A percentile compares a stretch with the other conserved stretches of the same genome.
phyloP scores from a whole-genome alignment of 2,888 invertebrate genomes.

The Cerceris rybyensis region DNA sequence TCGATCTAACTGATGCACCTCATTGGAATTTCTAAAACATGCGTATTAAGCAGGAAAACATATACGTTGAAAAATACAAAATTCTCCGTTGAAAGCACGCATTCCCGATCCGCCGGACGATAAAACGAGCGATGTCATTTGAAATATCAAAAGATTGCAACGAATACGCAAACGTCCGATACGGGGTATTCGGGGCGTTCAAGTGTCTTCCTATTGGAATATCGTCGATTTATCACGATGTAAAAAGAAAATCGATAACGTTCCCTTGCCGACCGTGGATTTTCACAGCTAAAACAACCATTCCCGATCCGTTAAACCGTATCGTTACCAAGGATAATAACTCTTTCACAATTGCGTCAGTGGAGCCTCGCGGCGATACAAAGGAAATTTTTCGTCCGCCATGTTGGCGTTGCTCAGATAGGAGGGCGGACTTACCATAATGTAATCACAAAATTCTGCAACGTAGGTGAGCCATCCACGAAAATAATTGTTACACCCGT shows the following conservation, averaged over 20 bases:
- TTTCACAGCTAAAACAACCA: slow-evolving; percentile 17
- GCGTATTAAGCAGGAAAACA: slow-evolving; percentile 48
- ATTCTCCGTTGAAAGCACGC: slow-evolving; percentile 23
- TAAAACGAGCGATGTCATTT: slow-evolving; percentile 55
- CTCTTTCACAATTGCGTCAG: slow-evolving; percentile 63
- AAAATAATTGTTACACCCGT: slow-evolving; percentile 81
- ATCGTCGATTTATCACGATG: slow-evolving; percentile 42
- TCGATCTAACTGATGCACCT: slow-evolving; percentile 43
- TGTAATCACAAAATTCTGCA: slow-evolving; percentile 87
- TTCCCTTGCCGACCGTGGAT: background rate
- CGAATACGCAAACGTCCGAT: slow-evolving; percentile 51
- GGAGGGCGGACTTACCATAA: slow-evolving; percentile 85
- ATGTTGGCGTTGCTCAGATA: slow-evolving; percentile 81
- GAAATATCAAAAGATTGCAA: slow-evolving; percentile 48
- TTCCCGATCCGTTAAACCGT: slow-evolving; percentile 5
- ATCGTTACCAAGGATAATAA: slow-evolving; percentile 27
- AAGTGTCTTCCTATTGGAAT: slow-evolving; percentile 45
- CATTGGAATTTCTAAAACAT: slow-evolving; percentile 58
- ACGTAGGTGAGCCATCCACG: slow-evolving; percentile 84
- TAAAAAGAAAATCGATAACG: slow-evolving; percentile 25
- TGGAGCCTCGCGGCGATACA: slow-evolving; percentile 65
- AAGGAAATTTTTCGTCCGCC: slow-evolving; percentile 81
- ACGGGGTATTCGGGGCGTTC: slow-evolving; percentile 55
- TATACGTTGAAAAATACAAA: slow-evolving; percentile 41
- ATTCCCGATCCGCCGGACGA: slow-evolving; percentile 21